Conservation (phyloP, 2,797 vertebrate genomes). For the Scarus forsteni region DNA sequence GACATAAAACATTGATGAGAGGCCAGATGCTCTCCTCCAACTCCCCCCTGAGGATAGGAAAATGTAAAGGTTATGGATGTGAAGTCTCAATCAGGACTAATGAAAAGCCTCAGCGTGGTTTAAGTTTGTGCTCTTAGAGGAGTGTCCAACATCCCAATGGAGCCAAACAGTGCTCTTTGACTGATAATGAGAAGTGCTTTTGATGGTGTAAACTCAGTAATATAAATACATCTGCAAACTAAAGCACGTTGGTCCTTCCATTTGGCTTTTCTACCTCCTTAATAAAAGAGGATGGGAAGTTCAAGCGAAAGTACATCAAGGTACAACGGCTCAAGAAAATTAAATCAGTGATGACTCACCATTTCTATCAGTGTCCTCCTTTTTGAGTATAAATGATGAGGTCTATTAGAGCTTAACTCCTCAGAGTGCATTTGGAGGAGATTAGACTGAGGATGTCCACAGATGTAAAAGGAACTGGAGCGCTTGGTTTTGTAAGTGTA, state of each 20-base stretch:
- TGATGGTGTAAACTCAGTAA: constrained; percentile 34
- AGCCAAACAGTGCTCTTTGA: constrained; percentile 1
- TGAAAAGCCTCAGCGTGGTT: constrained; percentile 18
- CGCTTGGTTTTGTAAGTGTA: no score
- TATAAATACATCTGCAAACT: constrained; percentile 14
- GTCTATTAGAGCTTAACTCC: no score
- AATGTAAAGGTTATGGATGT: constrained; percentile 29
- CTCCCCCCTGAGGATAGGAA: neutral
- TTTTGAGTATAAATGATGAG: no score
- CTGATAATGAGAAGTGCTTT: constrained; percentile 29
- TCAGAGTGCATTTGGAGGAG: no score
- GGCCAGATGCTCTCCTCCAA: constrained; percentile 21
- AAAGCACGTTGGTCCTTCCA: constrained; percentile 17
- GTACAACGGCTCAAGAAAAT: no score
- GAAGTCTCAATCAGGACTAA: constrained; percentile 18
- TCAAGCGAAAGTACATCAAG: no score
- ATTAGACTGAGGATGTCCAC: no score
- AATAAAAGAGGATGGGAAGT: constrained; percentile 9
- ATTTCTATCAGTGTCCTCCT: no score
- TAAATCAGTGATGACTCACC: no score
- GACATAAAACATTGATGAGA: constrained; percentile 58
- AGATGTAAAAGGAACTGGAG: no score
- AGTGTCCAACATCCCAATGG: neutral
- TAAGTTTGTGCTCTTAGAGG: constrained; percentile 1
- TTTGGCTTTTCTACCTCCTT: constrained; percentile 17